Conservation (phyloP, 2,797 vertebrate genomes). For the Apogon hyalosoma region DNA sequence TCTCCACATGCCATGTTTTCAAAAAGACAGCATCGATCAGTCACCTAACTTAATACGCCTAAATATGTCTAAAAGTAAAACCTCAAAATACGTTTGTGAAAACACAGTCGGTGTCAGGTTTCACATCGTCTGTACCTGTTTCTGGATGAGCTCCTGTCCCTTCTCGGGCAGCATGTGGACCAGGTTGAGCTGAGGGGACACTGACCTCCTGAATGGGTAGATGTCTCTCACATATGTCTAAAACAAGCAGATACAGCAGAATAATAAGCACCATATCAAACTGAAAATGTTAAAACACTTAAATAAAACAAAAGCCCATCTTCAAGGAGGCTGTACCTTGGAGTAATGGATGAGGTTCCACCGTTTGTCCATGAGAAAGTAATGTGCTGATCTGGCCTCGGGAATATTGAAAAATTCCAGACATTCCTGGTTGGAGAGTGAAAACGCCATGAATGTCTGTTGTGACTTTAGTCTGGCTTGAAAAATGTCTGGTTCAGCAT, state of each 20-base stretch:
- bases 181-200: conserved; percentile 97
- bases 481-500: neutral
- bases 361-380: conserved; percentile 98
- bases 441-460: neutral
- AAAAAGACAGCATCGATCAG: too few species aligned
- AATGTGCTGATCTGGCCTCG: conserved; percentile 95
- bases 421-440: conserved; percentile 87
- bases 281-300: neutral
- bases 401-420: conserved; percentile 99
- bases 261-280: neutral
- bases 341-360: conserved; percentile 99
- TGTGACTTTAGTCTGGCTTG: neutral
- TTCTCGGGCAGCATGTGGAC: conserved; percentile 98
- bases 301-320: neutral
- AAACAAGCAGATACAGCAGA: conserved; percentile 7
- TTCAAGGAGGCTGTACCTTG: conserved; percentile 83
- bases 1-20: too few species aligned
- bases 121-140: conserved; percentile 86
- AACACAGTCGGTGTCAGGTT: neutral
- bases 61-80: too few species aligned
- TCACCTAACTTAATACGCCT: too few species aligned
- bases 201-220: conserved; percentile 97
- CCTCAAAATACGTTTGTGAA: too few species aligned
- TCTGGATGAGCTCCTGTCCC: conserved; percentile 99
- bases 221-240: conserved; percentile 98